phyloP scores from a whole-genome alignment of 2,113 vertebrate genomes.

The Ptilonorhynchus violaceus region DNA sequence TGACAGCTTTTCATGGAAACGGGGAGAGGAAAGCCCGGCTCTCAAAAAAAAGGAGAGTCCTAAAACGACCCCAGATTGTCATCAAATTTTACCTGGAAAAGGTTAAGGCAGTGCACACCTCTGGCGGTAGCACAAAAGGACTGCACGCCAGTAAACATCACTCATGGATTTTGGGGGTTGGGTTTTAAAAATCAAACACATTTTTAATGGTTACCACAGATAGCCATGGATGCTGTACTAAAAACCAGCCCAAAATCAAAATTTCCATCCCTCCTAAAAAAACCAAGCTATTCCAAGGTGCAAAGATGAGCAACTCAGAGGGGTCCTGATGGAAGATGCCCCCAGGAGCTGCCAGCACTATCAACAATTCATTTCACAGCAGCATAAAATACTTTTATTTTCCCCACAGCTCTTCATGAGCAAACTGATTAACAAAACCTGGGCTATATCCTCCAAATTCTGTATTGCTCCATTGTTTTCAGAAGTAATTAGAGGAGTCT shows the following conservation, averaged over 20 bases:
- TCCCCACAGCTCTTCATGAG: neutral
- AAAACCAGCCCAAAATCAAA: neutral
- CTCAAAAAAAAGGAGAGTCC: too few relatives aligned
- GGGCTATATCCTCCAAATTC: accelerated
- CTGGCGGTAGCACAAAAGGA: neutral
- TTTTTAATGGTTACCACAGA: neutral
- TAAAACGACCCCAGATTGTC: neutral
- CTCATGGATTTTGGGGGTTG: accelerated
- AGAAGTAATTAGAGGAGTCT: neutral
- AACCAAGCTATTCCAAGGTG: accelerated
- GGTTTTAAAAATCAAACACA: accelerated
- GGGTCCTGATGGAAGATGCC: neutral
- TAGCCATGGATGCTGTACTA: neutral
- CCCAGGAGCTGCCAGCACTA: neutral
- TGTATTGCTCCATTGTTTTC: neutral
- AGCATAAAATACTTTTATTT: neutral
- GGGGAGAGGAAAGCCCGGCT: neutral
- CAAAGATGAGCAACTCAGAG: accelerated
- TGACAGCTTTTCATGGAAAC: neutral
- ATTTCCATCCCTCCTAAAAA: accelerated
- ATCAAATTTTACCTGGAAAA: neutral
- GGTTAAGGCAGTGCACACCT: accelerated
- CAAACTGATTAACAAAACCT: neutral
- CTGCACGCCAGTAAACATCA: neutral
- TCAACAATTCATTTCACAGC: accelerated